These are phyloP conservation scores for Gymnothorax reevesii DNA, from an alignment of 2,797 vertebrate genomes.

Conservation along the genomic window DNA sequence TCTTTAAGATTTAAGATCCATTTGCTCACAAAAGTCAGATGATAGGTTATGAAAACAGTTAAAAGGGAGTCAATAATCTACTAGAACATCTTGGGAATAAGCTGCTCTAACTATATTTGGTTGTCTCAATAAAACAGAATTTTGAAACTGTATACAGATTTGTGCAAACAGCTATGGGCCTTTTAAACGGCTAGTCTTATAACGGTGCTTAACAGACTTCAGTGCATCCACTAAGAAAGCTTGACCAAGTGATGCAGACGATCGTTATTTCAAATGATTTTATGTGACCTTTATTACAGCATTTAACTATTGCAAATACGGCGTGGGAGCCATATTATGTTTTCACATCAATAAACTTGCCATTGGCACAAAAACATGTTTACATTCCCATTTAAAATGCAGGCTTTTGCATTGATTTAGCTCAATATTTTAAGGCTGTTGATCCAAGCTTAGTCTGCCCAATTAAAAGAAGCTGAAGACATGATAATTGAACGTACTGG, in stretches of 20 bases:
- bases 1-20: not conserved
- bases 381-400: not conserved
- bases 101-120: not conserved
- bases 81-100: not conserved
- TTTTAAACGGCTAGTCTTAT: not conserved
- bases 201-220: not conserved
- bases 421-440: not conserved
- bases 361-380: not conserved
- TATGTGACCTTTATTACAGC: not conserved
- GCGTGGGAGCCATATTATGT: not conserved
- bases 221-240: not conserved
- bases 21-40: not conserved
- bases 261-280: not conserved
- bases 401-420: too few relatives aligned
- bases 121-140: not conserved
- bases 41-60: not conserved
- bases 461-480: not conserved
- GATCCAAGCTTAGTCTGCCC: not conserved
- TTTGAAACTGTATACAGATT: not conserved
- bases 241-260: not conserved
- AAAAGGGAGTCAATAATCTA: not conserved
- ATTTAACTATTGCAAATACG: not conserved
- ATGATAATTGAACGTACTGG: not conserved
- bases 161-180: not conserved
- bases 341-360: not conserved